phyloP scores from a whole-genome alignment of 2,888 invertebrate genomes.

The Halictus ligatus region DNA sequence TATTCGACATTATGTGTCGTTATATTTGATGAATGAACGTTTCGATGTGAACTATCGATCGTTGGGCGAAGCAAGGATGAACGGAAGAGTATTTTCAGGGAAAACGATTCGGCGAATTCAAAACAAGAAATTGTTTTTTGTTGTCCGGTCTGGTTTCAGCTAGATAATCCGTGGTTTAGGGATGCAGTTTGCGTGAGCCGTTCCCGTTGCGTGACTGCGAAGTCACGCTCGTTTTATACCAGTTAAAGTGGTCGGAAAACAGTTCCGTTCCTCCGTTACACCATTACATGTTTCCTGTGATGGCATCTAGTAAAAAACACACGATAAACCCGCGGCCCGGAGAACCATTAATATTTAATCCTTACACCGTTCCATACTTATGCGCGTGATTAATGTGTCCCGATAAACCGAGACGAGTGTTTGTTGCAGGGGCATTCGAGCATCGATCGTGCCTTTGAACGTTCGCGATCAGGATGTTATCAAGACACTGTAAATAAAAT shows the following conservation, averaged over 20 bases:
- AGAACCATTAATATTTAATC: constrained; percentile 31
- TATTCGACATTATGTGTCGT: not conserved
- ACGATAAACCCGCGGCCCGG: not conserved
- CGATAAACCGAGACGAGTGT: constrained; percentile 9
- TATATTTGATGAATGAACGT: not conserved
- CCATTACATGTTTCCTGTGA: constrained; percentile 32
- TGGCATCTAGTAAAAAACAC: constrained; percentile 31
- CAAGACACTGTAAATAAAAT: not conserved
- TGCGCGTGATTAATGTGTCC: not conserved
- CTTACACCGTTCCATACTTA: not conserved
- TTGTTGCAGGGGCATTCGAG: not conserved
- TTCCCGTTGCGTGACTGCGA: constrained; percentile 28
- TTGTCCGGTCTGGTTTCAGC: not conserved
- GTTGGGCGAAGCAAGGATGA: not conserved
- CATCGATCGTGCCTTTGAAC: not conserved
- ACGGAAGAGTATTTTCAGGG: not conserved
- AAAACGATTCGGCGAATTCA: not conserved
- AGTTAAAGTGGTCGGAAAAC: constrained; percentile 35
- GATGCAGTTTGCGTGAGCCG: constrained; percentile 42
- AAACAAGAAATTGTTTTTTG: constrained; percentile 15
- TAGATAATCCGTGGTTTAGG: constrained; percentile 24
- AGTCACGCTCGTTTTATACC: constrained; percentile 44
- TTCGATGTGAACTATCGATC: not conserved
- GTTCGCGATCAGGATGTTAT: not conserved
- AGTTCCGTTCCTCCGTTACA: constrained; percentile 30